A percentile compares a stretch with the other conserved stretches of the same genome.
Conservation (phyloP, 2,113 vertebrate genomes). For the Siniperca chuatsi region DNA sequence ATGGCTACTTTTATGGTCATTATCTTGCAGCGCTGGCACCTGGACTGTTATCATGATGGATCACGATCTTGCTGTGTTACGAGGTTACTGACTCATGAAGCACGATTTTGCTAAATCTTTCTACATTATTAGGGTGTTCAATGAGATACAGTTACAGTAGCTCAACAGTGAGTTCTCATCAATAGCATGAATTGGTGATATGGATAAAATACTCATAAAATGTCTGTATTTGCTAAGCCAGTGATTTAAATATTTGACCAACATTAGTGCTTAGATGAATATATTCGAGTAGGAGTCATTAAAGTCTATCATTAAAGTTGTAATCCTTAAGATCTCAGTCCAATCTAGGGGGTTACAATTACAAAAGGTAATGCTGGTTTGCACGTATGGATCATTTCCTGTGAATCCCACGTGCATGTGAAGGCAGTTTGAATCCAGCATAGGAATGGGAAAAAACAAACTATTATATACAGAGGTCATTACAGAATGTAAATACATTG, state of each 20-base stretch:
- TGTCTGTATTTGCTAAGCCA: neutral
- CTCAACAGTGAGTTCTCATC: neutral
- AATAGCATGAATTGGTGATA: neutral
- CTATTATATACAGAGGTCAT: neutral
- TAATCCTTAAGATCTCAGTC: neutral
- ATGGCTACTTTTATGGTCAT: conserved; percentile 21
- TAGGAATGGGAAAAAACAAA: neutral
- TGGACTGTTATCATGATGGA: conserved; percentile 26
- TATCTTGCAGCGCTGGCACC: conserved; percentile 10
- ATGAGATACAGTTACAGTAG: neutral
- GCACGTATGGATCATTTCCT: neutral
- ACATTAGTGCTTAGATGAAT: neutral
- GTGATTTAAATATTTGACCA: neutral
- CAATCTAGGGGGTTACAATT: neutral
- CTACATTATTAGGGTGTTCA: neutral
- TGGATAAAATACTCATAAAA: neutral
- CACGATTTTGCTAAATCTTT: conserved; percentile 2
- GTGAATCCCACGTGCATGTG: neutral
- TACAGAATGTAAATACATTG: neutral
- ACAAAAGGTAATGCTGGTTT: neutral
- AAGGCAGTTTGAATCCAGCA: neutral
- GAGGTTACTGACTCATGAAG: conserved; percentile 3
- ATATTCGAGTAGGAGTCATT: neutral
- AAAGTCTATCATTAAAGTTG: neutral
- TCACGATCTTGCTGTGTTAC: neutral